phyloP scores from a whole-genome alignment of 2,888 invertebrate species.

The Folsomia candida region DNA sequence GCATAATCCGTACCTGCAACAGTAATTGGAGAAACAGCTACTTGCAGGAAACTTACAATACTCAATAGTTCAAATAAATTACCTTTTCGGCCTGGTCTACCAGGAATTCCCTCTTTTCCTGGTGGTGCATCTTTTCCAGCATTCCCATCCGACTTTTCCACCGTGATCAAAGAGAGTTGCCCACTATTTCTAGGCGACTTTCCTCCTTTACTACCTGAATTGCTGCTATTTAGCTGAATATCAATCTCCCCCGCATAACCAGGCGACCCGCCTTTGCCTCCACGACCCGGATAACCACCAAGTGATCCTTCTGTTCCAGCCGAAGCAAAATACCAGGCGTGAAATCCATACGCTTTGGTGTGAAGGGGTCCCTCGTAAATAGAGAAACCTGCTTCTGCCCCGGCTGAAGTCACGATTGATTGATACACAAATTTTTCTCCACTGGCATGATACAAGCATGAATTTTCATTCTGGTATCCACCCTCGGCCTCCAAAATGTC shows the following conservation, averaged over 20 bases:
- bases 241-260: not conserved
- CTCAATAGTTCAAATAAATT: too few species aligned
- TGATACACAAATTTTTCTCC: constrained; percentile 2
- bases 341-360: not conserved
- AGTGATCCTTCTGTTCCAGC: not conserved
- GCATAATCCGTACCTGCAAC: too few species aligned
- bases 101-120: not conserved
- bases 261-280: not conserved
- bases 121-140: not conserved
- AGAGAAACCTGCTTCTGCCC: not conserved
- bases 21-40: too few species aligned
- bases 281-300: not conserved
- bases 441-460: not conserved
- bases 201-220: not conserved
- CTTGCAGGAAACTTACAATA: too few species aligned
- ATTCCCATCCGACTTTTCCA: not conserved
- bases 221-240: not conserved
- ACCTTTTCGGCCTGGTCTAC: not conserved
- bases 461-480: not conserved
- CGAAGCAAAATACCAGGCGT: not conserved
- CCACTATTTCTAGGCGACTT: not conserved
- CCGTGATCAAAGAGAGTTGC: not conserved
- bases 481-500: not conserved
- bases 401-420: not conserved
- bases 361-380: not conserved